These are phyloP conservation scores for Tokudaia muenninki DNA, from an alignment of 2,797 vertebrate genomes.

Conservation along the genomic window DNA sequence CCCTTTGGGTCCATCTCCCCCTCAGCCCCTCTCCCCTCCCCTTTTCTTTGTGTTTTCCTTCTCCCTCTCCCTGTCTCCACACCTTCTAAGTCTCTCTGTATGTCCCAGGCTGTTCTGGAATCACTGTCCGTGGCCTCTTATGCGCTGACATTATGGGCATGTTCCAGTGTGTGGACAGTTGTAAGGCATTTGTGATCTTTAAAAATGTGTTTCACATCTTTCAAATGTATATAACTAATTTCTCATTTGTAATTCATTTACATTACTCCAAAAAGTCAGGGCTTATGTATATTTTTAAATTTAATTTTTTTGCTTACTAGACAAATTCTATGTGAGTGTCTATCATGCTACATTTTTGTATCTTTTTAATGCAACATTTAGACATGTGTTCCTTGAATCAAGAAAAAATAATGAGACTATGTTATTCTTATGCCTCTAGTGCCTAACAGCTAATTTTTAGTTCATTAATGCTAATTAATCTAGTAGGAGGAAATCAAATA, in stretches of 20 bases:
- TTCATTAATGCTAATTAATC: conserved; percentile 1
- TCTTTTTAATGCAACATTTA: conserved; percentile 21
- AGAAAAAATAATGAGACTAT: conserved; percentile 55
- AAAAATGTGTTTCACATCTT: conserved; percentile 47
- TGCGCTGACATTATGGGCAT: neutral
- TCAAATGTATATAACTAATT: conserved; percentile 5
- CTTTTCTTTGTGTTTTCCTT: neutral
- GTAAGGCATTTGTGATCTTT: conserved; percentile 54
- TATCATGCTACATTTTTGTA: neutral
- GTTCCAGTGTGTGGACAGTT: conserved; percentile 9
- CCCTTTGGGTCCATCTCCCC: neutral
- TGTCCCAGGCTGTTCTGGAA: neutral
- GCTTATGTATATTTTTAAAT: neutral
- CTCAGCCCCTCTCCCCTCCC: neutral
- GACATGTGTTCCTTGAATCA: conserved; percentile 21
- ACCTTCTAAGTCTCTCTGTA: neutral
- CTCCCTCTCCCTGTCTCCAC: neutral
- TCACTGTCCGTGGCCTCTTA: neutral
- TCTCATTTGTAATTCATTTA: neutral
- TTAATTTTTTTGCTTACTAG: neutral
- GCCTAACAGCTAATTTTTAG: neutral
- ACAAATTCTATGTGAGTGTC: neutral
- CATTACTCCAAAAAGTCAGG: neutral
- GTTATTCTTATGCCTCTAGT: neutral
- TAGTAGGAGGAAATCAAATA: conserved; percentile 19